A percentile compares a stretch with the other conserved stretches of the same genome.
Conservation (phyloP, 2,888 invertebrate species). For the Oegoconia quadripuncta region DNA sequence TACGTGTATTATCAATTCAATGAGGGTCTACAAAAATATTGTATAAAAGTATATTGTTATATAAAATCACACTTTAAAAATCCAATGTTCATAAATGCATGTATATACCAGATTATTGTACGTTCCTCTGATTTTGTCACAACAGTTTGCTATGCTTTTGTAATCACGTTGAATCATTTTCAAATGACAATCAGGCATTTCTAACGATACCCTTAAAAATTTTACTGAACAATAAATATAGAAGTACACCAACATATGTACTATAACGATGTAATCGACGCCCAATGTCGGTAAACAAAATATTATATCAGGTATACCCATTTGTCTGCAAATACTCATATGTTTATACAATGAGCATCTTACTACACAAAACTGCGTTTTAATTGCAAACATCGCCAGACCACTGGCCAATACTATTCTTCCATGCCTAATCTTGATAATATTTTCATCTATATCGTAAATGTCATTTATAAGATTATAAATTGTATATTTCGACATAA, state of each 20-base stretch:
- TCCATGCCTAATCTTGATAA: no score
- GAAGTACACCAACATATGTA: neutral
- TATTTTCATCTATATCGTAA: neutral
- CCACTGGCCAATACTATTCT: no score
- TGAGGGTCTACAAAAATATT: neutral
- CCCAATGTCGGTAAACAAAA: no score
- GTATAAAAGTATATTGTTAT: no score
- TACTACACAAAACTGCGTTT: no score
- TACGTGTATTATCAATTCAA: neutral
- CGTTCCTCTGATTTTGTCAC: slow-evolving; percentile 10
- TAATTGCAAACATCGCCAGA: no score
- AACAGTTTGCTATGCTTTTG: slow-evolving; percentile 3
- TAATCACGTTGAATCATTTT: neutral
- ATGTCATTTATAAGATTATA: neutral
- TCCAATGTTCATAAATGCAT: neutral
- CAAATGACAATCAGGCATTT: neutral
- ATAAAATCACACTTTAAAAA: neutral
- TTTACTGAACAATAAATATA: neutral
- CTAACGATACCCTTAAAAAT: neutral
- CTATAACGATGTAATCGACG: neutral
- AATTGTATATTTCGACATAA: neutral
- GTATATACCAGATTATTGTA: slow-evolving; percentile 13
- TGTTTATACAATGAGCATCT: no score
- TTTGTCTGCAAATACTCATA: no score
- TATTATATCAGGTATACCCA: no score